Evolutionary conservation across 2,797 vertebrate genomes (phyloP).

Genomic region (Pagetopsis macropterus): DNA sequence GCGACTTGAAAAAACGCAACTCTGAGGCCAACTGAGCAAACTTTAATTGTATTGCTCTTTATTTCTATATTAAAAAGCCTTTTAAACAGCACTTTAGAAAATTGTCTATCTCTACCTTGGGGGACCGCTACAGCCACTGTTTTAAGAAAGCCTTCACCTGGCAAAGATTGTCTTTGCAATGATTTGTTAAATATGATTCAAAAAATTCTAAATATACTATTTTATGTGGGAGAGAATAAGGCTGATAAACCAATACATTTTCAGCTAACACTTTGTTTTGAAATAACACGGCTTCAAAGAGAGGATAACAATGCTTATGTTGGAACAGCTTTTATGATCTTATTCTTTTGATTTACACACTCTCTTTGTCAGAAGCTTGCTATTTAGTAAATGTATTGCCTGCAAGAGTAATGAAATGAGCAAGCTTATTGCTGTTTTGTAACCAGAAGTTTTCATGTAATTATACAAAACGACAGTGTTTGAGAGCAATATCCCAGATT

Average conservation of each 20-base stretch:
- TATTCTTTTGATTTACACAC: constrained; percentile 54
- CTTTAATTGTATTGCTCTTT: constrained; percentile 28
- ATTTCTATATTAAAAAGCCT: constrained; percentile 30
- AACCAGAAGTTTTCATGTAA: constrained; percentile 56
- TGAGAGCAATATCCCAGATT: constrained; percentile 47
- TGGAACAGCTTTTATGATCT: constrained; percentile 50
- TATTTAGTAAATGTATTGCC: constrained; percentile 62
- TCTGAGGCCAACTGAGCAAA: constrained; percentile 44
- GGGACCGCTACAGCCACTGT: constrained; percentile 10
- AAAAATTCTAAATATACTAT: constrained; percentile 34
- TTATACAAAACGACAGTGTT: constrained; percentile 52
- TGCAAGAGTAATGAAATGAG: constrained; percentile 49
- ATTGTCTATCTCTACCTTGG: constrained; percentile 38
- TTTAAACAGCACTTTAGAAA: constrained; percentile 55
- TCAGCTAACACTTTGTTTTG: background rate
- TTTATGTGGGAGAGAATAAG: constrained; percentile 13
- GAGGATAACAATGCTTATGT: constrained; percentile 22
- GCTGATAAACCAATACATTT: no score
- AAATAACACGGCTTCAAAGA: constrained; percentile 21
- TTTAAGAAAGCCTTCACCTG: constrained; percentile 15
- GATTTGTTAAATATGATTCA: constrained; percentile 23
- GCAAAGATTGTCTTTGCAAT: background rate
- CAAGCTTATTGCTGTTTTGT: constrained; percentile 57
- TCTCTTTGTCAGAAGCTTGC: constrained; percentile 45
- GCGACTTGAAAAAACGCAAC: constrained; percentile 30